A percentile compares a stretch with the other conserved stretches of the same genome.
phyloP scores from a whole-genome alignment of 2,113 vertebrate species.

The Eublepharis macularius region DNA sequence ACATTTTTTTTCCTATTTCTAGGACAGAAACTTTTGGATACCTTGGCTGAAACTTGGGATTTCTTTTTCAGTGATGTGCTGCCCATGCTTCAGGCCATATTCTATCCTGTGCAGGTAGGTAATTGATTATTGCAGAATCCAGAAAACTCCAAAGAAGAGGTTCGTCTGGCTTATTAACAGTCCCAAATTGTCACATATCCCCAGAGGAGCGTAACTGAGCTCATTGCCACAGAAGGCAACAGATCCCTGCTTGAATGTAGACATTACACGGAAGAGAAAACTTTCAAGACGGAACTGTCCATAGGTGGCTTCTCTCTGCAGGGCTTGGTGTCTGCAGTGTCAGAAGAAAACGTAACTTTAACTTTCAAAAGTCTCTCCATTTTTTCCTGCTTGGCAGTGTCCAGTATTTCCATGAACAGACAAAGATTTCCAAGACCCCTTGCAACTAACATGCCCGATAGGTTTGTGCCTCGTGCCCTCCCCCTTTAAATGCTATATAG shows the following conservation, averaged over 20 bases:
- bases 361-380: neutral
- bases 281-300: conserved; percentile 1
- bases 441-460: neutral
- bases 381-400: neutral
- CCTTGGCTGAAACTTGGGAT: conserved; percentile 96
- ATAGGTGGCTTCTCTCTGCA: neutral
- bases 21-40: conserved; percentile 98
- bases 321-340: neutral
- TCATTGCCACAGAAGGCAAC: conserved; percentile 13
- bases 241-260: neutral
- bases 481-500: no score
- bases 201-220: neutral
- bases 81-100: conserved; percentile 95
- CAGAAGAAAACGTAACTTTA: neutral
- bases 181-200: conserved; percentile 4
- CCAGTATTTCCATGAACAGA: neutral
- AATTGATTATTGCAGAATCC: conserved; percentile 36
- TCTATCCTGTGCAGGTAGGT: conserved; percentile 95
- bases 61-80: conserved; percentile 98
- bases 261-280: neutral
- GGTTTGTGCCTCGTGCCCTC: neutral
- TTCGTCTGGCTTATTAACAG: conserved; percentile 14
- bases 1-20: conserved; percentile 35
- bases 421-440: neutral
- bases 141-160: conserved; percentile 44